Evolutionary conservation across 2,888 invertebrate genomes (phyloP).

Genomic region (Chrysomela aeneicollis): DNA sequence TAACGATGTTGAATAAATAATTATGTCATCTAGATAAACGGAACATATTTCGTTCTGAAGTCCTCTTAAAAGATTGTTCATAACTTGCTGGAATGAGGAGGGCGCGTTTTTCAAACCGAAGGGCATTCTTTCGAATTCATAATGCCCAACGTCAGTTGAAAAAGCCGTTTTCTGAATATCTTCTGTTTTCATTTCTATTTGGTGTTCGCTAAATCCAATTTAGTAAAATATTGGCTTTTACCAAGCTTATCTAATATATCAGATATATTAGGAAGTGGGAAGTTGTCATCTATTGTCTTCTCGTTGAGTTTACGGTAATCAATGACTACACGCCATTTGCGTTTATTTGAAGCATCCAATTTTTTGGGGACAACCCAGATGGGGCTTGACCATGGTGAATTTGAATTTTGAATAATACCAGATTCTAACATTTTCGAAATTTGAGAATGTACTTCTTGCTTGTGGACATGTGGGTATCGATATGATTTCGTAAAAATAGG

Average conservation of each 20-base stretch:
- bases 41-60: slow-evolving; percentile 18
- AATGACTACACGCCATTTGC: slow-evolving; percentile 12
- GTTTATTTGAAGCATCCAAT: slow-evolving; percentile 24
- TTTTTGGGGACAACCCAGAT: slow-evolving; percentile 31
- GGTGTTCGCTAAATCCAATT: slow-evolving; percentile 25
- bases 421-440: slow-evolving; percentile 22
- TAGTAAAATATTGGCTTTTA: slow-evolving; percentile 17
- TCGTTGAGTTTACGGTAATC: neutral
- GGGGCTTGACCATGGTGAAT: slow-evolving; percentile 21
- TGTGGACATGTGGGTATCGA: slow-evolving; percentile 21
- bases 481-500: slow-evolving; percentile 20
- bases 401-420: slow-evolving; percentile 22
- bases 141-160: slow-evolving; percentile 22
- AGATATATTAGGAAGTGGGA: slow-evolving; percentile 15
- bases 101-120: slow-evolving; percentile 33
- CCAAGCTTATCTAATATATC: slow-evolving; percentile 21
- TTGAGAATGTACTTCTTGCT: slow-evolving; percentile 19
- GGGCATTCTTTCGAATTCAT: slow-evolving; percentile 20
- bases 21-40: slow-evolving; percentile 21
- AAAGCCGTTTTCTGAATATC: slow-evolving; percentile 31
- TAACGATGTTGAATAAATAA: neutral
- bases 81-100: slow-evolving; percentile 28
- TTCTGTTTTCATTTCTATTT: slow-evolving; percentile 27
- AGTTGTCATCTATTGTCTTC: slow-evolving; percentile 11
- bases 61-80: slow-evolving; percentile 30